Conservation (phyloP, 2,888 invertebrate genomes). For the Mesopsocus fuscifrons region DNA sequence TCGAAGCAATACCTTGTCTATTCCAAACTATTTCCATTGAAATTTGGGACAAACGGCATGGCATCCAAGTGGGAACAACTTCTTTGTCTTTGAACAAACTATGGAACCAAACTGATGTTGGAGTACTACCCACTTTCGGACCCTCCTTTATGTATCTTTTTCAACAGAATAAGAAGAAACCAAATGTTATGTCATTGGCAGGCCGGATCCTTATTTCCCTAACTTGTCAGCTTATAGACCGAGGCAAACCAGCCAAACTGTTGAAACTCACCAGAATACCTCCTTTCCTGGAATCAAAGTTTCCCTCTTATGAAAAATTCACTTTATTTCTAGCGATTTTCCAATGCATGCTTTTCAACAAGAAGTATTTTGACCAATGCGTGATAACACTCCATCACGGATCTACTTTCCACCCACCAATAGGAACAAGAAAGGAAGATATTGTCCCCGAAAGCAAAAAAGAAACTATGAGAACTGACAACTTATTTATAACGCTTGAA, state of each 20-base stretch:
- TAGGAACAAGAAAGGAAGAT: too few relatives aligned
- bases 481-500: too few relatives aligned
- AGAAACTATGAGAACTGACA: too few relatives aligned
- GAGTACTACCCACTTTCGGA: not conserved
- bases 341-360: not conserved
- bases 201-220: too few relatives aligned
- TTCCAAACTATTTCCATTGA: not conserved
- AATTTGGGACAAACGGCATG: not conserved
- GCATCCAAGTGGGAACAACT: not conserved
- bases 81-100: not conserved
- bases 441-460: too few relatives aligned
- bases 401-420: too few relatives aligned
- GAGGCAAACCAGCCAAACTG: too few relatives aligned
- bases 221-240: too few relatives aligned
- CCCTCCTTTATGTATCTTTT: constrained; percentile 2
- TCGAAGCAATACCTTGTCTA: not conserved
- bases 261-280: too few relatives aligned
- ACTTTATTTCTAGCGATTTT: not conserved
- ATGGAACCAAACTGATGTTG: not conserved
- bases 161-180: not conserved
- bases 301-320: not conserved
- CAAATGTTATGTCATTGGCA: too few relatives aligned
- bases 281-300: not conserved
- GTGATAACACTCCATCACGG: too few relatives aligned
- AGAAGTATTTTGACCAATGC: not conserved